phyloP scores from a whole-genome alignment of 1,140 invertebrate genomes.

The Sitobion miscanthi region DNA sequence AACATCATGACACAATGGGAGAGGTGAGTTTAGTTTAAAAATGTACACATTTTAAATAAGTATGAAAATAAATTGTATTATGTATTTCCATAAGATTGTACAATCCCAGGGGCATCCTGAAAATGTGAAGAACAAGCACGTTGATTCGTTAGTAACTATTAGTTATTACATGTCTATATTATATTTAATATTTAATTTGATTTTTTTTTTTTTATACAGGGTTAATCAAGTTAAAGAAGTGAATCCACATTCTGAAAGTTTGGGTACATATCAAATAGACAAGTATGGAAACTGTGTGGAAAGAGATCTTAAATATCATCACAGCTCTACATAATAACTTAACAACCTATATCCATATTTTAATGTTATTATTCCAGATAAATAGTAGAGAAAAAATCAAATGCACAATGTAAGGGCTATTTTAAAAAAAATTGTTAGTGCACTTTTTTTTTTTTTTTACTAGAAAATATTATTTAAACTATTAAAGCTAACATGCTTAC shows the following conservation, averaged over 20 bases:
- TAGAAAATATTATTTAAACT: too few species aligned
- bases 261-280: slow-evolving; percentile 17
- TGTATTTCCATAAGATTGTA: background rate
- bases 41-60: background rate
- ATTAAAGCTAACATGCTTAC: too few species aligned
- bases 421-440: too few species aligned
- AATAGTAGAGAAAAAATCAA: too few species aligned
- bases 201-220: background rate
- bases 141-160: slow-evolving; percentile 12
- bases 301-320: slow-evolving; percentile 50
- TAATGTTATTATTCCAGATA: too few species aligned
- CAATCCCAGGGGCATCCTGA: background rate
- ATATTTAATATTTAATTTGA: background rate
- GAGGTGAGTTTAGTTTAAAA: background rate
- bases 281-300: slow-evolving; percentile 30
- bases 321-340: slow-evolving; percentile 16
- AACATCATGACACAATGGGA: slow-evolving; percentile 50
- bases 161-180: too few species aligned
- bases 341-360: too few species aligned
- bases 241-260: slow-evolving; percentile 17
- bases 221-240: slow-evolving; percentile 23
- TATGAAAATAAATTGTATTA: background rate
- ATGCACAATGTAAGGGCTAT: too few species aligned
- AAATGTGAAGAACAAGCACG: slow-evolving; percentile 15
- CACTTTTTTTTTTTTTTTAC: too few species aligned